Evolutionary conservation across 2,113 vertebrate species (phyloP), one percentile per base, ranked within the genome.

Genomic region (Telmatochromis sp.): DNA sequence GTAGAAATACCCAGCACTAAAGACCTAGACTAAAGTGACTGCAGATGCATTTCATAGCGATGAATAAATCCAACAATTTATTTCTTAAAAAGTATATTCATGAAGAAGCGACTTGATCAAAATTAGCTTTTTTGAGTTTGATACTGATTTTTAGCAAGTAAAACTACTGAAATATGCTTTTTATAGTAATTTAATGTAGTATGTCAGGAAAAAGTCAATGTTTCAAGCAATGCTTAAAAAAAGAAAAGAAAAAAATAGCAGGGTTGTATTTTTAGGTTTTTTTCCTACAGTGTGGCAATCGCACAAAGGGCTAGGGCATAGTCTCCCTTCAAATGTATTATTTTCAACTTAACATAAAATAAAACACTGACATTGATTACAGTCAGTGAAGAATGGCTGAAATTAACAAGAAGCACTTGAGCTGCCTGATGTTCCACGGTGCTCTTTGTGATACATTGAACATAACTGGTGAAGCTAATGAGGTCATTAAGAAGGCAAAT

Each of bases 401-500:
- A 82, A 90, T 78, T 82, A 89, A 81, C 65, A 51, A 80, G 83
- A 80, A 87, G 83, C 85, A 86, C 83, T 91, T 78, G 88, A 91
- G 88, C 83, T 81, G 89, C 83, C 83, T 86, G 87, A 88, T 83
- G 82, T 60, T 84, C 60, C 17, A 79, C 84, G 9, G 63, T 35
- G 55, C 65, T 80, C 84, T 13, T 57, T 35, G 82, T 87, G 63
- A 93, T 87, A 81, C 91, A 92, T 88, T 84, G 85, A 90, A 93
- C 80, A 85, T 73, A 89, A 81, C 80, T 50, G 65, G 85, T 80
- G 26, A 90, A 78, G 84, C 86, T 92, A 92, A 93, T 91, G 50
- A 86, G 92, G 90, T 86, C 79, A 93, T 93, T 91, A 93, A 84
- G 80, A 3, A 80, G 42, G 85, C 58, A 87, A 92, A 92, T 92